Conservation (phyloP, 1,140 invertebrate species). For the Penaeus indicus region DNA sequence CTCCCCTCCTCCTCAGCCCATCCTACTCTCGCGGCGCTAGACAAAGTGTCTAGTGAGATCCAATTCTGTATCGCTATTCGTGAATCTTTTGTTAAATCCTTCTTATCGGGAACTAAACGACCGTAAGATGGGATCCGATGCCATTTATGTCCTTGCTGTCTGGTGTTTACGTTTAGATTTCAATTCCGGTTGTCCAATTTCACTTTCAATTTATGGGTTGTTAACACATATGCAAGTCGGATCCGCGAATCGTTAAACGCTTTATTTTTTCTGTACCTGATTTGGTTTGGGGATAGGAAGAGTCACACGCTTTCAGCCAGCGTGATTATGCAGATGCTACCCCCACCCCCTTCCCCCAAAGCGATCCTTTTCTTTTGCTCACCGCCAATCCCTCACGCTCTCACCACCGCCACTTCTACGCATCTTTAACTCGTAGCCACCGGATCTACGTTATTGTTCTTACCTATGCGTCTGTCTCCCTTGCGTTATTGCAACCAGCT, state of each 20-base stretch:
- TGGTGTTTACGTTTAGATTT: constrained; percentile 39
- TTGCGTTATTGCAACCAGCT: too few species aligned
- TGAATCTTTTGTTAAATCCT: constrained; percentile 59
- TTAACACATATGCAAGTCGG: constrained; percentile 11
- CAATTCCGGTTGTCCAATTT: constrained; percentile 43
- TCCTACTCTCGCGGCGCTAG: background rate
- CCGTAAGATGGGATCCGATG: constrained; percentile 38
- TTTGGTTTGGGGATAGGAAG: too few species aligned
- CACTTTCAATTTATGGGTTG: constrained; percentile 31
- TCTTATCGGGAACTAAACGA: constrained; percentile 49
- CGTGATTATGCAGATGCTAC: too few species aligned
- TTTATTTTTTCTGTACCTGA: constrained; percentile 1
- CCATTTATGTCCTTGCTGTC: constrained; percentile 9
- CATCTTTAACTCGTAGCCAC: too few species aligned
- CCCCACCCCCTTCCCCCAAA: too few species aligned
- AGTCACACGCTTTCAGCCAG: too few species aligned
- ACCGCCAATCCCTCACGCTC: too few species aligned
- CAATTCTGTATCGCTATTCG: constrained; percentile 59
- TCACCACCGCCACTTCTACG: too few species aligned
- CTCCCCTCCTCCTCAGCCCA: too few species aligned
- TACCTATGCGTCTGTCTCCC: too few species aligned
- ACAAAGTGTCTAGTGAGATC: constrained; percentile 48
- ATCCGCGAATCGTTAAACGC: constrained; percentile 14
- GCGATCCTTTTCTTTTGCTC: too few species aligned
- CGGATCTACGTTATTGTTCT: too few species aligned